Evolutionary conservation across 2,888 invertebrate species (phyloP).

Genomic region (Hydrotaea diabolus): DNA sequence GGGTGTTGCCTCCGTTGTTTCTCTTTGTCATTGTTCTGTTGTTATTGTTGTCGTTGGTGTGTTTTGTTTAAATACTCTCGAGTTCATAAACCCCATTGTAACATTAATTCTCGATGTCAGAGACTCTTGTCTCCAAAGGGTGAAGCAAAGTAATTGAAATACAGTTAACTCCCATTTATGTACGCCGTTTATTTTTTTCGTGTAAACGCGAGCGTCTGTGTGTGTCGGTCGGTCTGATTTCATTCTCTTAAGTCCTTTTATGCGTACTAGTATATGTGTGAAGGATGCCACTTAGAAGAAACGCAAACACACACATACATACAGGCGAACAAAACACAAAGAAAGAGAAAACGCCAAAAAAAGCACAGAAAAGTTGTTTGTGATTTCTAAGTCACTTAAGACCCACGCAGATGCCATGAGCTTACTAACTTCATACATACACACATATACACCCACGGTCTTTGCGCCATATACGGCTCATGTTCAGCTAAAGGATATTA

Average conservation of each 20-base stretch:
- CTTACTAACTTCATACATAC: background rate
- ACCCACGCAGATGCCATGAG: slow-evolving; percentile 26
- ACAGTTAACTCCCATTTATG: slow-evolving; percentile 33
- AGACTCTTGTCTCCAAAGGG: slow-evolving; percentile 4
- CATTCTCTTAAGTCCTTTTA: too few species aligned
- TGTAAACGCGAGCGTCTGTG: background rate
- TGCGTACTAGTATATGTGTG: too few species aligned
- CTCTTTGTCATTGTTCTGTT: background rate
- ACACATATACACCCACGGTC: background rate
- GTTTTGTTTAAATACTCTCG: slow-evolving; percentile 29
- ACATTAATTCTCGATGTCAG: slow-evolving; percentile 4
- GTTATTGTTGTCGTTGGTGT: too few species aligned
- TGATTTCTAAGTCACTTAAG: slow-evolving; percentile 46
- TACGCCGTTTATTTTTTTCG: background rate
- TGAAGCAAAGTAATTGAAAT: slow-evolving; percentile 47
- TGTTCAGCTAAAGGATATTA: too few species aligned
- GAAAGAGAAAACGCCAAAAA: too few species aligned
- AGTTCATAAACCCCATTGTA: slow-evolving; percentile 46
- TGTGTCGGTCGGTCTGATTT: background rate
- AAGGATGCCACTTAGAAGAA: background rate
- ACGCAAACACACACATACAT: background rate
- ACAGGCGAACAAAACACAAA: background rate
- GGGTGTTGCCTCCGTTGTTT: background rate
- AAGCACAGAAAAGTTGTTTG: slow-evolving; percentile 37
- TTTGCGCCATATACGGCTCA: too few species aligned